Evolutionary conservation across 2,888 invertebrate genomes (phyloP), one percentile per base, ranked within the genome.

Genomic region (Drosophila suboccidentalis): DNA sequence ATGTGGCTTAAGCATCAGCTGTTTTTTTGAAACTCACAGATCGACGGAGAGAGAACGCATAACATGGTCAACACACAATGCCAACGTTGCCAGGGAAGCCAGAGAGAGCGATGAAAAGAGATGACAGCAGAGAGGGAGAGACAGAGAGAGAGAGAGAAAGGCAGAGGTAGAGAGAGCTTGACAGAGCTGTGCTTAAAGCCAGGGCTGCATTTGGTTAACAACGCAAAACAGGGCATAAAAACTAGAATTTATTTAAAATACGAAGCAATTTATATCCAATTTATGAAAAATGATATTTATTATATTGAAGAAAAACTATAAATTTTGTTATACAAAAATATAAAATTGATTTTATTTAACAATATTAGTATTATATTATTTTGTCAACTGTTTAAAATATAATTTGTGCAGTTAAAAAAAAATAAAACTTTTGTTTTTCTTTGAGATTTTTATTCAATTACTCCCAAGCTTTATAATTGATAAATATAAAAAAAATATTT

Each of bases 1-100:
- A 19, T n/a, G 11, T 60, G 64, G 46, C 50, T 62, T 29, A 13
- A 44, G 53, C 63, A 78, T 78, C 78, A 78, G 78, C 78, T 78
- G 78, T 70, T 78, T 57, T 57, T 57, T 57, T 58, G 41, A 55
- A 61, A 60, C 50, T 51, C 60, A 57, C 32, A 38, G 59, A 65
- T 53, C 49, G 26, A n/a, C 26, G 29, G 44, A 29, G 51, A 70
- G 76, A 70, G 76, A 19, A 46, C 41, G 32, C 13, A 13, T 13
- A 39, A 38, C 32, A 11, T 53, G 72, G 29, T 13, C 72, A 65
- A 43, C 34, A 49, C 57, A 47, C 39, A 75, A 64, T 61, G 59
- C 49, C 11, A 47, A 34, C 34, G 41, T n/a, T 11, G 15, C 4
- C n/a, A n/a, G n/a, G n/a, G n/a, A n/a, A n/a, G n/a, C n/a, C n/a